phyloP scores from a whole-genome alignment of 2,797 vertebrate species.

The Periparus ater region DNA sequence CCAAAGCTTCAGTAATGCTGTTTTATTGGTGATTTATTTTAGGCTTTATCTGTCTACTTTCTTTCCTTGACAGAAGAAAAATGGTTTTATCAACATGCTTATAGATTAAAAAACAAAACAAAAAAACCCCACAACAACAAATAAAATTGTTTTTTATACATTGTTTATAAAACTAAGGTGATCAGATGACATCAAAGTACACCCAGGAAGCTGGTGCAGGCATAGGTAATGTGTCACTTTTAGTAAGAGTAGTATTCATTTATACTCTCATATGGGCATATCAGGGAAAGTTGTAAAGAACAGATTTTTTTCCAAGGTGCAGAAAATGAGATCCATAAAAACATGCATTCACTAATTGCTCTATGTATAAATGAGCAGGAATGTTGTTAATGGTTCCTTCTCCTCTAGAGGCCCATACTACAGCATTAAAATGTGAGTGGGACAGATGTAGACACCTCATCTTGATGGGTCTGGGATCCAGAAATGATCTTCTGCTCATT shows the following conservation, averaged over 20 bases:
- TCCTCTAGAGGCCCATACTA: not conserved
- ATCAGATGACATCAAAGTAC: not conserved
- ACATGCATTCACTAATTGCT: not conserved
- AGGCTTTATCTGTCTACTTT: not conserved
- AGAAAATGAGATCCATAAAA: constrained; percentile 32
- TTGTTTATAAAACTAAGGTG: not conserved
- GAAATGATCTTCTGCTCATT: not conserved
- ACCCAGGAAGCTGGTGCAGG: not conserved
- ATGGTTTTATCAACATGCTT: not conserved
- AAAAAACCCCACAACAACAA: not conserved
- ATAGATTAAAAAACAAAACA: not conserved
- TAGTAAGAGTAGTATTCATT: not conserved
- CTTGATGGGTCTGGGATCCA: not conserved
- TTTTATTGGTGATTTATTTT: not conserved
- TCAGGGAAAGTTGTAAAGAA: not conserved
- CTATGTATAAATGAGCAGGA: not conserved
- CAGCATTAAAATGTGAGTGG: not conserved
- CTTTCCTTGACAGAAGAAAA: not conserved
- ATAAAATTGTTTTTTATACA: not conserved
- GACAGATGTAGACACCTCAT: constrained; percentile 3
- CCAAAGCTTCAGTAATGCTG: not conserved
- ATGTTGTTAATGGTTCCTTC: not conserved
- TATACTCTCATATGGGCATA: not conserved
- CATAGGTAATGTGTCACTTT: not conserved
- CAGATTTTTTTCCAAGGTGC: not conserved